Evolutionary conservation across 2,797 vertebrate genomes (phyloP).

Genomic region (Rallus crepitans): DNA sequence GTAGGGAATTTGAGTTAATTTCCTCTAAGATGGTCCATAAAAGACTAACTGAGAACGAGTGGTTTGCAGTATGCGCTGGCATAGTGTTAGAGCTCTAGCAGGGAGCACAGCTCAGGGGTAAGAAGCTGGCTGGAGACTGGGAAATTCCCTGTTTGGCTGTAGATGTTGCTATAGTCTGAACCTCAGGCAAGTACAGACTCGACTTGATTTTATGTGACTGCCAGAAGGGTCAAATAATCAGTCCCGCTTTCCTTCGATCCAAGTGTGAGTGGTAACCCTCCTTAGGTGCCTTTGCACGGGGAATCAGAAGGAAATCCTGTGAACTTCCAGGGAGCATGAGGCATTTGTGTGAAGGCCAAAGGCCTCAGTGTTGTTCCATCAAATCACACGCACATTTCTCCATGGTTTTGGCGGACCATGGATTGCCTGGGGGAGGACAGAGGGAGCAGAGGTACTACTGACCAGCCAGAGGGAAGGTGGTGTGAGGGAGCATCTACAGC

Average conservation of each 20-base stretch:
- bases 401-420: neutral
- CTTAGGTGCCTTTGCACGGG: rapidly evolving
- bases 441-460: neutral
- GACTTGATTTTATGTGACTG: neutral
- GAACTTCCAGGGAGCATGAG: neutral
- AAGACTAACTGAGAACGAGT: neutral
- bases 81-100: neutral
- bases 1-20: constrained; percentile 17
- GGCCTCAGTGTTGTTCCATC: neutral
- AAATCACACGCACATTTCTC: neutral
- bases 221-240: neutral
- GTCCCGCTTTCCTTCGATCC: neutral
- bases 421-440: neutral
- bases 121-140: neutral
- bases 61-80: neutral
- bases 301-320: neutral
- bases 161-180: neutral
- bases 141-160: neutral
- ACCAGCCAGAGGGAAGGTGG: neutral
- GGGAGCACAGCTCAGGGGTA: neutral
- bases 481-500: neutral
- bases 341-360: neutral
- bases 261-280: neutral
- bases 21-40: neutral
- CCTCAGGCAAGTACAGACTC: neutral